Evolutionary conservation across 2,888 invertebrate species (phyloP), one percentile per base, ranked within the genome.

Genomic region (Adela reaumurella): DNA sequence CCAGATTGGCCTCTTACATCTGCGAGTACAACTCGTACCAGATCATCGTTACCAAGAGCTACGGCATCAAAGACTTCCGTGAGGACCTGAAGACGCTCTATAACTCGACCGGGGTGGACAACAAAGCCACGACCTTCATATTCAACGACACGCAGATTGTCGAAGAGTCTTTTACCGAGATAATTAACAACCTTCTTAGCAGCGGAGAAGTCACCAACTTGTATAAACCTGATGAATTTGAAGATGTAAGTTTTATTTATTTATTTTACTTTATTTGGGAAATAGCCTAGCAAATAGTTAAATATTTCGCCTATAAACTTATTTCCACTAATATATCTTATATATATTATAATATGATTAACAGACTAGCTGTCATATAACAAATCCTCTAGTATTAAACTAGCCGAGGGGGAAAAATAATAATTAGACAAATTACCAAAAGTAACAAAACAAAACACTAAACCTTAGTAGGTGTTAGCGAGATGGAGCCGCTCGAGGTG

Each of bases 121-220:
- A 84, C 48, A 89, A 88, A 63, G 73, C 84, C 24, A 88, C 88
- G 0, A 84, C 88, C 10, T 94, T 95, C 69, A 82, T 94, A 52
- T 92, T 95, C 72, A 88, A 86, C 62, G 94, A 94, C 65, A 91
- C 89, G 2, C 94, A 92, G 67, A 87, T 94, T 18, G 87, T 84
- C 0, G 91, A 92, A 54, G 92, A 92, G 59, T 81, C 85, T 10
- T 94, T 94, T 67, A 81, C 94, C 1, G 94, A 94, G 74, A 90
- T 94, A 56, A 83, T 95, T 50, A 94, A 94, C 70, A 94, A 92
- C 62, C 83, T 95, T 67, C 78, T 95, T 50, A 92, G 91, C 63
- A 90, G 89, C 53, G 94, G 94, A 0, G 94, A 94, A 70, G 86
- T 95, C 50, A 85, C 92, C 3, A 94, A 93, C 69, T 78, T 95